A percentile compares a stretch with the other conserved stretches of the same genome.
Conservation (phyloP, 2,888 invertebrate species). For the Macrosoma leucophasiata region DNA sequence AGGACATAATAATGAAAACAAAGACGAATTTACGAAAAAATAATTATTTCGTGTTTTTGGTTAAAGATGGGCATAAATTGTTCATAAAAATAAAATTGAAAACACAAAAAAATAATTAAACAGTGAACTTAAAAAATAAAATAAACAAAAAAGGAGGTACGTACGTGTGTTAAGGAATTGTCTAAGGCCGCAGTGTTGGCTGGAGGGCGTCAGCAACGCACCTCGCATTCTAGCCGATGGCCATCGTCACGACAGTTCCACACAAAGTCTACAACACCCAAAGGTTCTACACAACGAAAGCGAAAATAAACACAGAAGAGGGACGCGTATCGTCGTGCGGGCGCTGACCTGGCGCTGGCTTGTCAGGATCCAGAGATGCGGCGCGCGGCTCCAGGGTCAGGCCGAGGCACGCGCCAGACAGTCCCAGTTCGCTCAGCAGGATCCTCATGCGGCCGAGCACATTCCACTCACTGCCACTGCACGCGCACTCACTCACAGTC, state of each 20-base stretch:
- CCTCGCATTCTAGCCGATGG: constrained; percentile 75
- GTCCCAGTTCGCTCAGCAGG: constrained; percentile 74
- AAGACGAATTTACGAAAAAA: too few relatives aligned
- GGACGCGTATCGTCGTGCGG: constrained; percentile 61
- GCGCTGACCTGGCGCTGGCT: constrained; percentile 75
- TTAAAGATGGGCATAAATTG: too few relatives aligned
- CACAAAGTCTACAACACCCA: constrained; percentile 68
- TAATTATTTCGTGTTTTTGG: too few relatives aligned
- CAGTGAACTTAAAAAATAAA: constrained; percentile 33
- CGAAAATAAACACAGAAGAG: constrained; percentile 73
- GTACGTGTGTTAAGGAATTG: constrained; percentile 68
- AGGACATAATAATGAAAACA: too few relatives aligned
- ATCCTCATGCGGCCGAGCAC: constrained; percentile 75
- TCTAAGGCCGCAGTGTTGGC: constrained; percentile 68
- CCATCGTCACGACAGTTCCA: constrained; percentile 72
- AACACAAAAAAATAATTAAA: constrained; percentile 22
- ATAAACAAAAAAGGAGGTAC: constrained; percentile 63
- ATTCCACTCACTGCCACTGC: constrained; percentile 73
- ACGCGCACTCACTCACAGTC: constrained; percentile 71
- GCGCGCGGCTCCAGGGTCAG: constrained; percentile 72
- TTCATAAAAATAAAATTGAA: too few relatives aligned
- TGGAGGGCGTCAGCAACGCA: constrained; percentile 74
- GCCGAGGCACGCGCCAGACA: constrained; percentile 72
- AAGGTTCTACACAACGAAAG: constrained; percentile 74
- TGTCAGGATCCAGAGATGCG: constrained; percentile 65